Evolutionary conservation across 2,113 vertebrate species (phyloP).

Genomic region (human (Homo sapiens)): GRCh38 chr9:8252001-8252500

Average conservation of each 20-base stretch:
- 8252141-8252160: not conserved
- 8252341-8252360: not conserved
- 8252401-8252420: slow-evolving; percentile 73
- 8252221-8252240: not conserved
- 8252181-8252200: not conserved
- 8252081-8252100: not conserved
- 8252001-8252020: not conserved
- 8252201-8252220: not conserved
- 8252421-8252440: slow-evolving; percentile 64
- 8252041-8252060: not conserved
- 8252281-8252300: slow-evolving; percentile 51
- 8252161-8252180: not conserved
- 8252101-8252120: not conserved
- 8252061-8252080: not conserved
- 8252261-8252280: slow-evolving; percentile 40
- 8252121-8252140: not conserved
- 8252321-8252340: slow-evolving; percentile 76
- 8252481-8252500: slow-evolving; percentile 49
- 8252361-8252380: slow-evolving; percentile 25
- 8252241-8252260: slow-evolving; percentile 25
- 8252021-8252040: not conserved
- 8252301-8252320: slow-evolving; percentile 62
- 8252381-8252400: slow-evolving; percentile 76
- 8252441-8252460: slow-evolving; percentile 48
- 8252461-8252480: slow-evolving; percentile 50